Conservation (phyloP, 2,113 vertebrate species). For the Malurus cyaneus region DNA sequence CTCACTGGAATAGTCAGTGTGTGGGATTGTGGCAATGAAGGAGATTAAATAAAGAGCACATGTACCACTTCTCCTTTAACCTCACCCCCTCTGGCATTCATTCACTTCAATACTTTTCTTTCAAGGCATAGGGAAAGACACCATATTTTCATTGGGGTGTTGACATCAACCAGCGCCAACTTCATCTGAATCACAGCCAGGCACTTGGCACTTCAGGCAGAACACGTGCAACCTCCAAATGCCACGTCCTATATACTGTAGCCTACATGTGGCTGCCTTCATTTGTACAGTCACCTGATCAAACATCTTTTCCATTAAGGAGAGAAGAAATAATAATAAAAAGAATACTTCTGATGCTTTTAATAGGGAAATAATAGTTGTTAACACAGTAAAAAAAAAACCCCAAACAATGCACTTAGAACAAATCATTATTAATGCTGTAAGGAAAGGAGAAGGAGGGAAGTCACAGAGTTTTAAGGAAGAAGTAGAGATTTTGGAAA, state of each 20-base stretch:
- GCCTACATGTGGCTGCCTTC: neutral
- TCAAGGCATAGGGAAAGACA: neutral
- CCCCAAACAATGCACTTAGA: neutral
- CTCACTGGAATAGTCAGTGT: neutral
- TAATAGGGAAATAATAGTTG: neutral
- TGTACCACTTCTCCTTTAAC: neutral
- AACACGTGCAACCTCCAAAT: neutral
- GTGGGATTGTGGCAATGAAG: neutral
- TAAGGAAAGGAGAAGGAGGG: neutral
- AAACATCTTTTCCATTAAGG: neutral
- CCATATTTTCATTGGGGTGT: neutral
- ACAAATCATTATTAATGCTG: neutral
- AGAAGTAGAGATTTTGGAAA: neutral
- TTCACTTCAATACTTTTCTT: neutral
- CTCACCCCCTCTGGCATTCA: neutral
- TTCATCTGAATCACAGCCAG: neutral
- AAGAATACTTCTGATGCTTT: neutral
- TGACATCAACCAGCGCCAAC: neutral
- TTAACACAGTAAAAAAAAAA: neutral
- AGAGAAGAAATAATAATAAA: neutral
- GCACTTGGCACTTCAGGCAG: neutral
- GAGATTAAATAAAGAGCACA: neutral
- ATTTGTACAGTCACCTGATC: neutral
- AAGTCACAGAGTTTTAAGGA: neutral
- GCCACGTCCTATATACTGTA: neutral